These are phyloP conservation scores for Bubo blakistoni DNA, from an alignment of 2,113 vertebrate species.

Conservation along the genomic window DNA sequence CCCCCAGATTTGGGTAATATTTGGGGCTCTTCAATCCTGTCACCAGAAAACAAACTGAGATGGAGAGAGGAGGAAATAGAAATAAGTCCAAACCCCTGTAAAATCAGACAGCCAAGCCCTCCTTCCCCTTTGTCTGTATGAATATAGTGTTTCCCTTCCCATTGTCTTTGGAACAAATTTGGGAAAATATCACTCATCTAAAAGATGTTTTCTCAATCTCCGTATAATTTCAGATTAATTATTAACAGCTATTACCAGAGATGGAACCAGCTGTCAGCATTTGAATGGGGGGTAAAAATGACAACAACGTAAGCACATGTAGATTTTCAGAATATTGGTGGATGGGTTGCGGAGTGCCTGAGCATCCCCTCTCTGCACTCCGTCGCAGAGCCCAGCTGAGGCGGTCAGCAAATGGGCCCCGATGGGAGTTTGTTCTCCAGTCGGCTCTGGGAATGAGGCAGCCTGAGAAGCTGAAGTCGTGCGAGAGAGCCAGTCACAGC, in stretches of 20 bases:
- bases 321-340: not conserved
- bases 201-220: not conserved
- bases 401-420: accelerated
- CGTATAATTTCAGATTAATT: not conserved
- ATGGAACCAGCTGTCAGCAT: not conserved
- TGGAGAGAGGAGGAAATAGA: not conserved
- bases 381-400: not conserved
- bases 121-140: not conserved
- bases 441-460: not conserved
- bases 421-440: accelerated
- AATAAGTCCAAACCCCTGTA: not conserved
- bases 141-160: not conserved
- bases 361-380: not conserved
- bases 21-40: not conserved
- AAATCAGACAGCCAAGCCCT: conserved; percentile 6
- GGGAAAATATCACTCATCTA: not conserved
- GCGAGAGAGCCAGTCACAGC: not conserved
- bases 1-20: not conserved
- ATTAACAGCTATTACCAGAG: not conserved
- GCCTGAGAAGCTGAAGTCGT: accelerated
- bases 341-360: accelerated
- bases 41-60: not conserved
- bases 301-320: not conserved
- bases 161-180: not conserved
- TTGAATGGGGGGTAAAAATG: not conserved